Percentiles rank a stretch among this genome's conserved stretches.
Evolutionary conservation across 2,888 invertebrate species (phyloP).

Genomic region (Trichopria drosophilae): DNA sequence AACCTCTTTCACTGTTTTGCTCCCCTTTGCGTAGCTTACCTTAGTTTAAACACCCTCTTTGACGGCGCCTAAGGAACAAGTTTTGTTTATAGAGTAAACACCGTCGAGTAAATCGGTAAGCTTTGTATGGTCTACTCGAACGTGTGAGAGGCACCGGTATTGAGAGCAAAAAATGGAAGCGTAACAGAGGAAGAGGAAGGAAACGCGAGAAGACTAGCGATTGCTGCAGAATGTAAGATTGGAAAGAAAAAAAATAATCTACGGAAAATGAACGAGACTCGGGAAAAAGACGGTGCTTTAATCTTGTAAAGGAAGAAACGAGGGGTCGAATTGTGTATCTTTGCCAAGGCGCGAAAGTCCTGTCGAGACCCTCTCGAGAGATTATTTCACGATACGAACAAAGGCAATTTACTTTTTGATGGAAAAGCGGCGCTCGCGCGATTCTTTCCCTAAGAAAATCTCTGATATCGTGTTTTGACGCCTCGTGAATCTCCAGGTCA

Average conservation of each 20-base stretch:
- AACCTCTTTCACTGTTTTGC: not conserved
- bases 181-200: constrained; percentile 1
- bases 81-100: constrained; percentile 41
- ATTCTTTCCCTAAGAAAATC: constrained; percentile 1
- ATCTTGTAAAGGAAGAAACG: too few relatives aligned
- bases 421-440: too few relatives aligned
- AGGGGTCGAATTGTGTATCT: too few relatives aligned
- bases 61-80: constrained; percentile 28
- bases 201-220: not conserved
- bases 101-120: constrained; percentile 21
- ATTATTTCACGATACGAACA: too few relatives aligned
- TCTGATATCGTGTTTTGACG: constrained; percentile 1
- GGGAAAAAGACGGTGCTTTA: constrained; percentile 2
- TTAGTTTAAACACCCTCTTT: constrained; percentile 25
- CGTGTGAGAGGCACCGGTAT: too few relatives aligned
- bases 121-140: too few relatives aligned
- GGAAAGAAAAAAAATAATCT: constrained; percentile 2
- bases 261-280: not conserved
- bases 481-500: constrained; percentile 14
- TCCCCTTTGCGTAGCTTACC: not conserved
- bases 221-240: not conserved
- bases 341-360: too few relatives aligned
- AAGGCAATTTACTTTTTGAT: too few relatives aligned
- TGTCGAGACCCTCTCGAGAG: too few relatives aligned
- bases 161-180: too few relatives aligned